Evolutionary conservation across 2,113 vertebrate species (phyloP).

Genomic region (Sorex araneus): DNA sequence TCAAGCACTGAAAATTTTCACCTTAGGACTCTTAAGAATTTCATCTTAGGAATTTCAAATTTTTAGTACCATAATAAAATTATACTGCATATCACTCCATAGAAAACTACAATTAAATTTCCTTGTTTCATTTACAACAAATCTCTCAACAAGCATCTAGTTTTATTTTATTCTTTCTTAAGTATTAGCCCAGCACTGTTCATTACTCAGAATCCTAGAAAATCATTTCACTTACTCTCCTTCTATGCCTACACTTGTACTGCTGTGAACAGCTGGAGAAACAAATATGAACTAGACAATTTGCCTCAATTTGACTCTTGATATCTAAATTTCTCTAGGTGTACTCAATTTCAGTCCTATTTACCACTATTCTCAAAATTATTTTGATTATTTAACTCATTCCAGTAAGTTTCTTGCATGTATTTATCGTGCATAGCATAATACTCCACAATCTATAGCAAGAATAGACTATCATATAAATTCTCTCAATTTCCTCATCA

Average conservation of each 20-base stretch:
- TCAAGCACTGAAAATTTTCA: not conserved
- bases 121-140: not conserved
- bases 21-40: not conserved
- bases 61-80: not conserved
- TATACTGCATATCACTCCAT: not conserved
- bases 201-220: not conserved
- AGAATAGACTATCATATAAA: not conserved
- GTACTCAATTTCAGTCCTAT: not conserved
- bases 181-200: not conserved
- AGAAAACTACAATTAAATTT: slow-evolving; percentile 17
- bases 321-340: not conserved
- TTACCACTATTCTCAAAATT: not conserved
- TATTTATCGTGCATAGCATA: not conserved
- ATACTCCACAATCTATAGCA: not conserved
- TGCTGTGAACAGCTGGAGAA: not conserved
- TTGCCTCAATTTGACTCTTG: not conserved
- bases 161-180: slow-evolving; percentile 29
- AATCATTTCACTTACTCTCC: not conserved
- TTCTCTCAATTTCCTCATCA: not conserved
- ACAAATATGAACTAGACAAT: not conserved
- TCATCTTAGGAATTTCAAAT: not conserved
- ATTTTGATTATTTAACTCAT: not conserved
- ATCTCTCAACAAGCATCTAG: not conserved
- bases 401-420: not conserved
- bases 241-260: accelerated